Base-by-base conservation (phyloP, 2,797 vertebrate species). In the Euphonia xanthogaster region DNA sequence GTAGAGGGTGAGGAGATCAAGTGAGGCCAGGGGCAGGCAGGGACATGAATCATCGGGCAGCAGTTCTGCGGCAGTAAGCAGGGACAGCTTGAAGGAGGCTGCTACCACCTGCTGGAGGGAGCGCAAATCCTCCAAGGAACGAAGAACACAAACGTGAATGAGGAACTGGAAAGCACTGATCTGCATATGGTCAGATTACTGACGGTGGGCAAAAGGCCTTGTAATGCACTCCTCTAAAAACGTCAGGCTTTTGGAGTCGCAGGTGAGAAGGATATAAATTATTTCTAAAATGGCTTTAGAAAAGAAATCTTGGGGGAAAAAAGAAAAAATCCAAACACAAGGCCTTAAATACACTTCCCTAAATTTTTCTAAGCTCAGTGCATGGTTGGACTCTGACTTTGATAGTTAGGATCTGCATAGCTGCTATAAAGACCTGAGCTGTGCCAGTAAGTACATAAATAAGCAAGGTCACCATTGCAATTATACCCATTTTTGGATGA, bases 81-180 rank as follows among this genome's bases (percentile, higher is more conserved):
- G 70, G n/a, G 50, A 3, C 40, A 22, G 50, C 58, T 47, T 13
- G 35, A 84, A 90, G 96, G 88, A 85, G 33, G 44, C 48, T 96
- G 83, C 95, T 96, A 81, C 96, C 96, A 92, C 71, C 96, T 97
- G 63, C 95, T 85, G 96, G 96, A 86, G 40, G 35, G n/a, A 48
- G 16, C 0, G 66, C 58, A 79, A 63, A 88, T 39, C 40, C 16
- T 10, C n/a, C n/a, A 3, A 21, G 47, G 70, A 24, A 40, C 30
- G 14, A 31, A 45, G 31, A 84, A n/a, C 24, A 5, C 37, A 3
- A n/a, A 25, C 2, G 5, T 11, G 44, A 18, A 28, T 8, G 8
- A 1, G 17, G 40, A 71, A 22, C 5, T 15, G 44, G 35, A 45
- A 55, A 76, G 39, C 27, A 12, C 5, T 0, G 0, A 17, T 12